Conservation (phyloP, 2,888 invertebrate genomes). For the Apamea monoglypha region DNA sequence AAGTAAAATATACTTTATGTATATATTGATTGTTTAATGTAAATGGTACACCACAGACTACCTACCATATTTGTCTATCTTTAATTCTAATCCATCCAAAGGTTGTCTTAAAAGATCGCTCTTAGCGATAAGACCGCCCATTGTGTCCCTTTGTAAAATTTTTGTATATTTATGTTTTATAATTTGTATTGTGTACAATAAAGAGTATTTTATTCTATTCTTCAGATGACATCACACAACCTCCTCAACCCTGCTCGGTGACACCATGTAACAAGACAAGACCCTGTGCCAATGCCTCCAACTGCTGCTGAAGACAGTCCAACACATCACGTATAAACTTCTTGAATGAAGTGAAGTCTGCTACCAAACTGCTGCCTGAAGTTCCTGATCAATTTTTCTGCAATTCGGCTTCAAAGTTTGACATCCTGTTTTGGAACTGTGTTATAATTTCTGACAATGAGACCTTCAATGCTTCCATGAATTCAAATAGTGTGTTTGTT, state of each 20-base stretch:
- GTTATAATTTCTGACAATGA: not conserved
- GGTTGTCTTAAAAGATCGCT: too few relatives aligned
- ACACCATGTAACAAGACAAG: not conserved
- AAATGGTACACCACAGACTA: too few relatives aligned
- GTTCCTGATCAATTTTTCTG: not conserved
- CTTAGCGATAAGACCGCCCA: too few relatives aligned
- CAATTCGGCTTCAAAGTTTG: not conserved
- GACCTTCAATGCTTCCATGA: constrained; percentile 1
- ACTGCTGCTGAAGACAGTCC: not conserved
- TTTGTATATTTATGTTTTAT: too few relatives aligned
- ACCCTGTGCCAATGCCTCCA: not conserved
- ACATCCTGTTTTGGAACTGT: not conserved
- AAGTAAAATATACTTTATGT: too few relatives aligned
- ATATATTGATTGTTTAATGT: too few relatives aligned
- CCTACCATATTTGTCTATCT: too few relatives aligned
- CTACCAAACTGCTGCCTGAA: not conserved
- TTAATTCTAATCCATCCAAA: too few relatives aligned
- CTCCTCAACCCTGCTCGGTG: not conserved
- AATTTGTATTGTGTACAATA: too few relatives aligned
- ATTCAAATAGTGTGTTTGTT: not conserved
- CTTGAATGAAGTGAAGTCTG: not conserved
- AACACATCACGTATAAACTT: not conserved
- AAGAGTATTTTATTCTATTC: too few relatives aligned
- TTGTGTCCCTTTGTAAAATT: too few relatives aligned
- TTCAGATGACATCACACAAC: not conserved